phyloP scores from a whole-genome alignment of 1,140 invertebrate genomes.

The Polypedilum vanderplanki region DNA sequence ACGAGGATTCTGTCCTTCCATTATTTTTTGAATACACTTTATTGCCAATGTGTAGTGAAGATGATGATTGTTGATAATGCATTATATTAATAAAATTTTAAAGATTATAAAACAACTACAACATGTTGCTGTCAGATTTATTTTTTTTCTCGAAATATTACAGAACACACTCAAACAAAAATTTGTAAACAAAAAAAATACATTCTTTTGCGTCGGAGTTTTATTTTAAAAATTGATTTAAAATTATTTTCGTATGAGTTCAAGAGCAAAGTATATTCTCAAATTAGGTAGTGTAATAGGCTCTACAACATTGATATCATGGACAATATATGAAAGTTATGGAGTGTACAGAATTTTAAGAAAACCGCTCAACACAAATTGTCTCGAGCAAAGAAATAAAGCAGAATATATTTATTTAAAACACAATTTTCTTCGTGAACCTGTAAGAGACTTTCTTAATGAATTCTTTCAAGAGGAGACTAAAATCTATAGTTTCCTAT shows the following conservation, averaged over 20 bases:
- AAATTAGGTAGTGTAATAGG: not conserved
- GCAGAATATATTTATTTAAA: not conserved
- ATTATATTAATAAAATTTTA: no score
- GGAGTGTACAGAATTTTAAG: not conserved
- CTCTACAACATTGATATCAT: not conserved
- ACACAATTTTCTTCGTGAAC: not conserved
- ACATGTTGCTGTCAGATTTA: no score
- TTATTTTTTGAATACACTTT: no score
- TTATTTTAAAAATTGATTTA: not conserved
- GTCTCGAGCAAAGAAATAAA: not conserved
- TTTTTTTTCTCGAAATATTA: no score
- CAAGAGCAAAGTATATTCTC: not conserved
- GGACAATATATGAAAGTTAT: not conserved
- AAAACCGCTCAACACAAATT: not conserved
- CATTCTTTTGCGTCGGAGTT: no score
- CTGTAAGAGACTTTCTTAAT: not conserved
- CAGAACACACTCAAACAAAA: no score
- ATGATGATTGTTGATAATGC: no score
- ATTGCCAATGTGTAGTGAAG: no score
- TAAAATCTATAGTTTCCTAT: not conserved
- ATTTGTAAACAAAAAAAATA: no score
- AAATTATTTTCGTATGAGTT: not conserved
- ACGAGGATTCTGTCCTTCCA: no score
- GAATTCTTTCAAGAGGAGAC: constrained; percentile 15
- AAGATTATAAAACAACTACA: no score